Evolutionary conservation across 2,888 invertebrate species (phyloP), one percentile per base, ranked within the genome.

Genomic region (Dasypogon diadema): DNA sequence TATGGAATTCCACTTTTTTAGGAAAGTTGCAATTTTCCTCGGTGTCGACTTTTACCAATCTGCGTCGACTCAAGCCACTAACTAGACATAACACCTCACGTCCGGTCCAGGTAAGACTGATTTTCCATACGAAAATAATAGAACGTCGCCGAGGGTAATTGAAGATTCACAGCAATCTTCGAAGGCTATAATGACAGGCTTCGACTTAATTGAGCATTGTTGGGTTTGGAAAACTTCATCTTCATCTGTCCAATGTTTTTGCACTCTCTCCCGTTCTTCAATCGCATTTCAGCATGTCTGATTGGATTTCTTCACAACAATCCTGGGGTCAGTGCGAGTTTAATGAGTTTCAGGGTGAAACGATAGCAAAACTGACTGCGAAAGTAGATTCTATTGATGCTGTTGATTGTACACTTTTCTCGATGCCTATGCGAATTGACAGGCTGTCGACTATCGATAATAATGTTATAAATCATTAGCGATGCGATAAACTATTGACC

Each of bases 1-100:
- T 58, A 22, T 42, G 26, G 26, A 65, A 48, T 65, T 65, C 24
- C 65, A 16, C n/a, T 46, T 48, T n/a, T 65, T 65, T 46, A 65
- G 42, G 65, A 46, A 48, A 46, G 46, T 65, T 37, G 48, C 21
- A 34, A 22, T 46, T 30, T 30, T 30, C 8, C 30, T 30, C 8
- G 30, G 8, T 30, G 30, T 30, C 42, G 18, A 60, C 60, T 60
- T 65, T 42, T 65, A 22, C 24, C n/a, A 63, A 16, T 65, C 24
- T 21, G 65, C 24, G 46, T 37, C 16, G 21, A 18, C 8, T 58
- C 37, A 60, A 34, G 8, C 37, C 60, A 2, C 21, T 34, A 37
- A 30, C 60, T 37, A 26, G 34, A 42, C 8, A 42, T 16, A 10
- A 10, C 60, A 14, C 24, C 18, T 1, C 14, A 16, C 48, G 46